Percentiles rank a stretch among this genome's conserved stretches.
Conservation (phyloP, 2,113 vertebrate species). For the Amphilophus citrinellus region DNA sequence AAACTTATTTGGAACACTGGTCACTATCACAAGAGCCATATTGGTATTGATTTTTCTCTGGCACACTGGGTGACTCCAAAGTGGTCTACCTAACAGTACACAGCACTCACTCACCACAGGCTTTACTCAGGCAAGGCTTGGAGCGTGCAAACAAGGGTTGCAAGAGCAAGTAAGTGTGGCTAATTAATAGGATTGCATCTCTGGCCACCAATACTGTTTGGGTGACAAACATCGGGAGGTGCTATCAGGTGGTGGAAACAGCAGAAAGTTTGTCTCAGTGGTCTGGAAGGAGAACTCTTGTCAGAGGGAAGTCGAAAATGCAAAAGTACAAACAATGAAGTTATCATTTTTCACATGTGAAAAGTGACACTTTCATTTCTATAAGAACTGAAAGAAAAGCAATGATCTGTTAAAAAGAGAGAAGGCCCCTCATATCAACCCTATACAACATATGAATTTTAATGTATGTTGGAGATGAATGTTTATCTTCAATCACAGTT, state of each 20-base stretch:
- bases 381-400: background rate
- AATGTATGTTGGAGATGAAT: background rate
- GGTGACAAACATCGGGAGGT: background rate
- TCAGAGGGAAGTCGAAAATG: background rate
- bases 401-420: background rate
- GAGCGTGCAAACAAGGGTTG: background rate
- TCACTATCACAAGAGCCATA: conserved; percentile 52
- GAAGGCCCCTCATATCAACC: background rate
- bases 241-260: background rate
- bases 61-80: conserved; percentile 34
- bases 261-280: background rate
- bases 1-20: conserved; percentile 51
- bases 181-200: conserved; percentile 8
- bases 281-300: background rate
- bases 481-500: background rate
- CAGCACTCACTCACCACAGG: conserved; percentile 4
- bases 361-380: background rate
- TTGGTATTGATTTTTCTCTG: conserved; percentile 56
- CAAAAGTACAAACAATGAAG: background rate
- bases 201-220: conserved; percentile 6
- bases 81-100: conserved; percentile 9
- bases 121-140: background rate
- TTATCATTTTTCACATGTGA: background rate
- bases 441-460: background rate
- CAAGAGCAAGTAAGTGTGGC: background rate